Percentiles rank a stretch among this genome's conserved stretches.
phyloP scores from a whole-genome alignment of 1,140 invertebrate genomes.

The Drosophila punjabiensis region DNA sequence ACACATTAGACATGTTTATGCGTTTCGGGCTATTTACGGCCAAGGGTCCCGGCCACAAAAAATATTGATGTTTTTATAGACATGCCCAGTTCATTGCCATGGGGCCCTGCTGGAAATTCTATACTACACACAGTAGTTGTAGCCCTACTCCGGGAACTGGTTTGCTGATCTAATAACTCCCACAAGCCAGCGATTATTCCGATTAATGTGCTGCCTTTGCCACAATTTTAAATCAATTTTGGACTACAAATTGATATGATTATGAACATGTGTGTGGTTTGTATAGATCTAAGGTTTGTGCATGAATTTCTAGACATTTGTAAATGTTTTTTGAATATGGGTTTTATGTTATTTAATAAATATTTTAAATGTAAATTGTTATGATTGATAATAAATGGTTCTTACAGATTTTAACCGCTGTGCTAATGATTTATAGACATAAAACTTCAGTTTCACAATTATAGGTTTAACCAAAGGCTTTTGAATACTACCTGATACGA shows the following conservation, averaged over 20 bases:
- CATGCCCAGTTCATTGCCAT: constrained; percentile 42
- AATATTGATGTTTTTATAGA: constrained; percentile 47
- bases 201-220: constrained; percentile 19
- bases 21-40: constrained; percentile 66
- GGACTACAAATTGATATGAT: constrained; percentile 11
- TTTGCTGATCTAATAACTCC: constrained; percentile 44
- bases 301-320: not conserved
- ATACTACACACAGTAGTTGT: not conserved
- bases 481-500: not conserved
- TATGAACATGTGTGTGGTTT: not conserved
- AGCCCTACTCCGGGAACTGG: constrained; percentile 11
- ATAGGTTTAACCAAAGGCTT: not conserved
- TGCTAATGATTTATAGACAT: not conserved
- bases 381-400: not conserved
- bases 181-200: constrained; percentile 26
- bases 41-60: constrained; percentile 44
- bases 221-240: constrained; percentile 22
- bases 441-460: not conserved
- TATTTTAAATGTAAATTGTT: not conserved
- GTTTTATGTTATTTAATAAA: not conserved
- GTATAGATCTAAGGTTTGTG: not conserved
- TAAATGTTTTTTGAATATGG: not conserved
- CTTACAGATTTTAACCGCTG: not conserved
- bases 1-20: constrained; percentile 54
- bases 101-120: constrained; percentile 15